Base-by-base conservation (phyloP, 2,113 vertebrate species). In the Ariopsis seemanni region DNA sequence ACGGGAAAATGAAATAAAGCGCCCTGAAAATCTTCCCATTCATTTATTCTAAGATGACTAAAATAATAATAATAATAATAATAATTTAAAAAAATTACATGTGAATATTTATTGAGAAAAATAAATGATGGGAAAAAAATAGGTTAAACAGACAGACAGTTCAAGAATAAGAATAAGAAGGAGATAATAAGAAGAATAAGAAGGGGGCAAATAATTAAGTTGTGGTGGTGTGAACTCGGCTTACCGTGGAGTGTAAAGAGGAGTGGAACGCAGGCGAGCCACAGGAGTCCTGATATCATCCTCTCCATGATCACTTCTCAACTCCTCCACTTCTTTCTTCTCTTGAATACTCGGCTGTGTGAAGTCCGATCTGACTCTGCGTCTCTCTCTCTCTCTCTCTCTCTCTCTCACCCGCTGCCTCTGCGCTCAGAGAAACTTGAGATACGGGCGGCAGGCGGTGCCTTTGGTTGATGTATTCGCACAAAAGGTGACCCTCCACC, bases 391-490 rank as follows among this genome's bases (percentile, higher is more conserved):
- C 77, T 48, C 77, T 60, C 65, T 20, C 89, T 53, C 86, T 53
- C 87, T 50, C 89, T 67, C 63, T 11, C 50, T 3, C 83, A 71
- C 25, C 7, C 83, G 52, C 42, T 67, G 62, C 81, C 69, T 87
- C 75, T 84, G 85, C 69, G 89, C 84, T 90, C 72, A 60, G 11
- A 91, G 95, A 94, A 95, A 96, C 94, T 92, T 95, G 94, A 82
- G 79, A 95, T 92, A 94, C 94, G 92, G 91, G 86, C 94, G 91
- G 93, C 93, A 93, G 92, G 93, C 93, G 93, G 93, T 90, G 89
- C 91, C 92, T 90, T 91, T 92, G 94, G 92, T 93, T 95, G 94
- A 95, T 96, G 94, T 96, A 94, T 95, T 94, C 94, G 92, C 94
- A 96, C 95, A 95, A 96, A 95, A 95, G 95, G 94, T 95, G 92